phyloP scores from a whole-genome alignment of 2,888 invertebrate species.

The Bibio marci region DNA sequence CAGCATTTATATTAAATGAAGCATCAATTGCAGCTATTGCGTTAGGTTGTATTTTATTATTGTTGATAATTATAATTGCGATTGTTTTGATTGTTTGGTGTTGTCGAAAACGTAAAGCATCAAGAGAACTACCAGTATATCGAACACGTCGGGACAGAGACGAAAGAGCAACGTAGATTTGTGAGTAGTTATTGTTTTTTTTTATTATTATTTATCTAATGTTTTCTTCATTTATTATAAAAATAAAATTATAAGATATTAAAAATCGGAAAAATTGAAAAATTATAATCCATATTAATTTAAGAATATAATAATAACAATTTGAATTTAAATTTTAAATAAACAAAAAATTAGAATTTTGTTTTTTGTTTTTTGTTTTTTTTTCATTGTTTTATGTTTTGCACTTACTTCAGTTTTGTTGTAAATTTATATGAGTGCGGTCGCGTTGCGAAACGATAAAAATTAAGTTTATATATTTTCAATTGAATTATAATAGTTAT shows the following conservation, averaged over 20 bases:
- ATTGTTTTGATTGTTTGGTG: slow-evolving; percentile 42
- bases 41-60: slow-evolving; percentile 42
- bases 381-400: too few species aligned
- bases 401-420: too few species aligned
- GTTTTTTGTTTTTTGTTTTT: too few species aligned
- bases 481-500: too few species aligned
- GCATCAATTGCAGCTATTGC: slow-evolving; percentile 51
- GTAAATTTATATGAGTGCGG: too few species aligned
- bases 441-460: too few species aligned
- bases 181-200: not conserved
- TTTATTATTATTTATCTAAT: not conserved
- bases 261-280: not conserved
- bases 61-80: slow-evolving; percentile 41
- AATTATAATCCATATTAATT: too few species aligned
- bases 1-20: slow-evolving; percentile 25
- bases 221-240: too few species aligned
- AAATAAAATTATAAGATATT: not conserved
- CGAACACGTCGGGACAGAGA: slow-evolving; percentile 26
- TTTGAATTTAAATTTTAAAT: too few species aligned
- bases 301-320: too few species aligned
- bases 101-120: slow-evolving; percentile 35
- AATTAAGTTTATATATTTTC: too few species aligned
- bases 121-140: slow-evolving; percentile 41
- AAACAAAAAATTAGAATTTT: too few species aligned
- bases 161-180: slow-evolving; percentile 10